These are phyloP conservation scores for Polydesmus complanatus DNA, from an alignment of 2,888 invertebrate genomes.

Conservation along the genomic window DNA sequence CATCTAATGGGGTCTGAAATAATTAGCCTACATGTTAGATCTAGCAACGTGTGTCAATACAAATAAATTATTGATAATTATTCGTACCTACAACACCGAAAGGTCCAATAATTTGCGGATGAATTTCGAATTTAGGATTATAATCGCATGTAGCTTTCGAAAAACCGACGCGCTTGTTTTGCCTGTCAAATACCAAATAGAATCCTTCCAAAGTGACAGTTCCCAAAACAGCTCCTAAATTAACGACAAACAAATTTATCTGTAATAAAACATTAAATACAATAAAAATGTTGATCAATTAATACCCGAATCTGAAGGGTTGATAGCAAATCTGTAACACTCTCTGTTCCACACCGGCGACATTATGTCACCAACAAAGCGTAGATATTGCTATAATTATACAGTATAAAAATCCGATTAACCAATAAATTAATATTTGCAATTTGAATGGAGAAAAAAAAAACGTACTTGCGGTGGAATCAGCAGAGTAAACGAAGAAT, in stretches of 20 bases:
- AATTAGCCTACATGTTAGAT: too few species aligned
- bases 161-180: slow-evolving; percentile 29
- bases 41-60: too few species aligned
- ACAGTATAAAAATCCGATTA: slow-evolving; percentile 1
- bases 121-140: background rate
- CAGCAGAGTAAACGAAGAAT: slow-evolving; percentile 26
- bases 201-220: slow-evolving; percentile 34
- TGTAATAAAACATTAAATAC: background rate
- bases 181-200: slow-evolving; percentile 33
- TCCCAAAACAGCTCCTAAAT: slow-evolving; percentile 31
- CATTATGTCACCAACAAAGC: slow-evolving; percentile 24
- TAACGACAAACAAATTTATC: too few species aligned
- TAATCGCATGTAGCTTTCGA: slow-evolving; percentile 27
- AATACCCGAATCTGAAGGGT: slow-evolving; percentile 27
- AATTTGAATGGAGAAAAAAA: too few species aligned
- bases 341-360: slow-evolving; percentile 14
- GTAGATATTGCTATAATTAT: slow-evolving; percentile 29
- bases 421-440: background rate
- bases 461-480: slow-evolving; percentile 27
- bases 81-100: slow-evolving; percentile 12
- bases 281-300: background rate
- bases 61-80: too few species aligned
- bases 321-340: slow-evolving; percentile 31
- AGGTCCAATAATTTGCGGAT: slow-evolving; percentile 14
- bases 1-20: slow-evolving; percentile 12